A percentile compares a stretch with the other conserved stretches of the same genome.
phyloP scores from a whole-genome alignment of 92 coral and sea anemone species.

The Palythoa grandiflora region DNA sequence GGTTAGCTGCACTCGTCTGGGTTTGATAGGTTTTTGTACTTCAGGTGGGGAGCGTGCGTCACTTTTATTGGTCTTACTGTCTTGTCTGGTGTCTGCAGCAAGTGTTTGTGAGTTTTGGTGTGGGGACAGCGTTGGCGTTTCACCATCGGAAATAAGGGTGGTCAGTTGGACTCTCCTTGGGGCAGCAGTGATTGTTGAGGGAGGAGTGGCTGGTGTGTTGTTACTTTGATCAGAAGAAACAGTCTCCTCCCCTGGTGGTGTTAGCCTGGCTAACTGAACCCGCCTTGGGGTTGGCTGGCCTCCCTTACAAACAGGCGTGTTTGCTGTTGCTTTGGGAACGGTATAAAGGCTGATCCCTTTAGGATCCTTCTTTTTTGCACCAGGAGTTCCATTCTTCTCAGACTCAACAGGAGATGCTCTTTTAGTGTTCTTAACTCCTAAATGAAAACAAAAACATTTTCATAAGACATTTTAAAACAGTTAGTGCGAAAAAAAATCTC shows the following conservation, averaged over 20 bases:
- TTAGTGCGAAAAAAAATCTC: background rate
- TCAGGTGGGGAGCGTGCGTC: background rate
- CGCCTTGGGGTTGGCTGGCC: slow-evolving; percentile 56
- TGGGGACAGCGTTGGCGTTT: background rate
- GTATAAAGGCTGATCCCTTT: slow-evolving; percentile 68
- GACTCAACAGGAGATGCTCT: slow-evolving; percentile 1
- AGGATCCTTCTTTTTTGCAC: slow-evolving; percentile 65
- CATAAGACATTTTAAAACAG: background rate
- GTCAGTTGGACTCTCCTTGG: slow-evolving; percentile 51
- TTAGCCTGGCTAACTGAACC: slow-evolving; percentile 21
- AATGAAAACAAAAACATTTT: background rate
- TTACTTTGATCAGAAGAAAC: background rate
- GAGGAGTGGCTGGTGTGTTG: slow-evolving; percentile 6
- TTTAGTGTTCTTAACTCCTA: slow-evolving; percentile 21
- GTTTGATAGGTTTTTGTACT: background rate
- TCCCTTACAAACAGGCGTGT: slow-evolving; percentile 57
- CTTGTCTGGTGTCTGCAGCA: background rate
- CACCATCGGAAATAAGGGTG: slow-evolving; percentile 31
- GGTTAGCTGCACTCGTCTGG: slow-evolving; percentile 3
- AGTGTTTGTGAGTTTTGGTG: background rate
- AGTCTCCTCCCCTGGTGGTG: slow-evolving; percentile 1
- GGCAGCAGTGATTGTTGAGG: background rate
- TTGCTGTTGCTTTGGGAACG: slow-evolving; percentile 66
- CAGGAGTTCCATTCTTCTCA: slow-evolving; percentile 40
- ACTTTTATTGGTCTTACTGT: background rate